Percentiles rank a stretch among this genome's conserved stretches.
Conservation (phyloP, 2,797 vertebrate genomes). For the Eulemur albifrons region DNA sequence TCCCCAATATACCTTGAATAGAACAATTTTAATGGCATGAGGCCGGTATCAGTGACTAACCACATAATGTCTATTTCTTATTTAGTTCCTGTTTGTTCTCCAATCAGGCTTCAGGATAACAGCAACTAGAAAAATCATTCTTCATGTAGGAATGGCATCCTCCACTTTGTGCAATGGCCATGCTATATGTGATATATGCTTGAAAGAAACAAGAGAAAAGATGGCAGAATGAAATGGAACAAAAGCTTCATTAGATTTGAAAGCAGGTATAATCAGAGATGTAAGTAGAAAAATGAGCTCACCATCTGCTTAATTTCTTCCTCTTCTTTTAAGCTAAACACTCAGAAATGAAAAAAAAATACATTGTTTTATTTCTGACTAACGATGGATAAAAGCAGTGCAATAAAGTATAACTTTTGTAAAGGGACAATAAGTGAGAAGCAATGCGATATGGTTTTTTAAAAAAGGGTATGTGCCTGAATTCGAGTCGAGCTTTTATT, state of each 20-base stretch:
- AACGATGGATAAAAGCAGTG: neutral
- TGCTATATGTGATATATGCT: neutral
- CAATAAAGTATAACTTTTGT: neutral
- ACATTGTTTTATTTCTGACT: neutral
- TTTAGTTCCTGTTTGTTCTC: neutral
- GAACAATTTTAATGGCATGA: neutral
- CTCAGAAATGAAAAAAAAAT: neutral
- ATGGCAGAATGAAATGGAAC: neutral
- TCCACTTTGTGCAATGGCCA: neutral
- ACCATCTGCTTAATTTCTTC: neutral
- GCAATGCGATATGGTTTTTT: neutral
- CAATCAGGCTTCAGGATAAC: neutral
- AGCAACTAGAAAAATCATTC: neutral
- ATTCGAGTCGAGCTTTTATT: neutral
- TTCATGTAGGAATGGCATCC: neutral
- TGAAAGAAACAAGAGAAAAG: neutral
- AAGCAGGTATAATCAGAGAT: neutral
- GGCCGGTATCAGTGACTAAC: neutral
- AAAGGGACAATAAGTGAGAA: neutral
- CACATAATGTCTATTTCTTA: neutral
- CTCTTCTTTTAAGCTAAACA: neutral
- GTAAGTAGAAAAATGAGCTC: neutral
- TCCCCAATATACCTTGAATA: too few relatives aligned
- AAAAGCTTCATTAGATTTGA: neutral
- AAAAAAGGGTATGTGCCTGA: neutral